Base-by-base conservation (phyloP, 1,140 invertebrate species). In the Agrypnia vestita region DNA sequence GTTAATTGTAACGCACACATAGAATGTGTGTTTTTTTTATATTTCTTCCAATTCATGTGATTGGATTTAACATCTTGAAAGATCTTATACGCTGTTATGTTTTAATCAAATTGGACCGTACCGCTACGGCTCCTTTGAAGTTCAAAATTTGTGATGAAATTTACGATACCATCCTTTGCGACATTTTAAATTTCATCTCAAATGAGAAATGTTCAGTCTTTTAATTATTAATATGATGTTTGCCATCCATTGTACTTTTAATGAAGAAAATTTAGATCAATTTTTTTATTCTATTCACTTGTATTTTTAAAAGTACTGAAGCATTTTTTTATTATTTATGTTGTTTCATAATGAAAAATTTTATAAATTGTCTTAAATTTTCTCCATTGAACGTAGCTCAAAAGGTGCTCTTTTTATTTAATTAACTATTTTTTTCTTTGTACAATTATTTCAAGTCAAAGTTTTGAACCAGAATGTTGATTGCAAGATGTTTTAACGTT, bases 201-300 rank as follows among this genome's bases (percentile, higher is more conserved):
- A 35, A 35, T 35, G 25, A 3, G 0, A 43, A 35, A 73, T n/a
- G 25, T 9, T 67, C n/a, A 67, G n/a, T 51, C 11, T 73, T 21
- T 53, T 73, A 53, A 25, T 73, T 51, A 53, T 12, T 73, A 55
- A 73, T 25, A 53, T 19, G 15, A 55, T 53, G 25, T 73, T 73
- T 73, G 71, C 71, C 71, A 73, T 73, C 71, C 62, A 67, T 25
- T n/a, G 12, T 13, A 19, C 15, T 19, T 71, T 15, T 21, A 73
- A 53, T 73, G 49, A 35, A 73, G 44, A 73, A 51, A 53, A 51
- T 35, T 35, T 53, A 35, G 17, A 55, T 73, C n/a, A 73, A 73
- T 17, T 62, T 62, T 62, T 62, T 62, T 3, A 62, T 67, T 43
- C 21, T 17, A 21, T 73, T 53, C 21, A 25, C 17, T 71, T 71